phyloP scores from a whole-genome alignment of 2,888 invertebrate species.

The Drosophila anomalata region DNA sequence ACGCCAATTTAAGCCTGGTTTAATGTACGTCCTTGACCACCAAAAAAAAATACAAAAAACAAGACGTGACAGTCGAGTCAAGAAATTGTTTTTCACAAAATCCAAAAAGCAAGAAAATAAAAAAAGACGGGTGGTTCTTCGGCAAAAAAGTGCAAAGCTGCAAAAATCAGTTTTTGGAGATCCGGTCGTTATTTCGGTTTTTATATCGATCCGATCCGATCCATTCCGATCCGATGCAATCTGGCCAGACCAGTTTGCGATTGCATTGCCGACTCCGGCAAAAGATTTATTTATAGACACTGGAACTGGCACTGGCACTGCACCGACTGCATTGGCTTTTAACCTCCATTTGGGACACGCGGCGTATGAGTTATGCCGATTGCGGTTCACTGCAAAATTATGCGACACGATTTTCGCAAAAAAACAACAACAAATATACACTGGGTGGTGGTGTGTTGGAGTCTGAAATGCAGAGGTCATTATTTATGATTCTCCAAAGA shows the following conservation, averaged over 20 bases:
- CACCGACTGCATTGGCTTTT: slow-evolving; percentile 62
- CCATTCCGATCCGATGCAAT: slow-evolving; percentile 2
- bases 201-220: neutral
- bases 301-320: slow-evolving; percentile 42
- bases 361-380: slow-evolving; percentile 71
- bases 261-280: slow-evolving; percentile 37
- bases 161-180: slow-evolving; percentile 26
- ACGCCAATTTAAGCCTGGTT: slow-evolving; percentile 38
- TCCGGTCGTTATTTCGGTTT: slow-evolving; percentile 7
- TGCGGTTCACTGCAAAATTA: slow-evolving; percentile 46
- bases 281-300: slow-evolving; percentile 73
- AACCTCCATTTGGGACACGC: slow-evolving; percentile 72
- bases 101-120: no score
- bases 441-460: neutral
- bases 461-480: neutral
- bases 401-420: slow-evolving; percentile 23
- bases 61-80: slow-evolving; percentile 22
- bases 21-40: slow-evolving; percentile 74
- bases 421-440: neutral
- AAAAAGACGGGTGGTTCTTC: slow-evolving; percentile 23
- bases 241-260: slow-evolving; percentile 43
- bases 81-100: slow-evolving; percentile 36
- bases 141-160: slow-evolving; percentile 12
- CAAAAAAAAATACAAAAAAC: slow-evolving; percentile 16
- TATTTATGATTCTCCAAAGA: slow-evolving; percentile 12